phyloP scores from a whole-genome alignment of 2,888 invertebrate species.

The Drosophila helvetica region DNA sequence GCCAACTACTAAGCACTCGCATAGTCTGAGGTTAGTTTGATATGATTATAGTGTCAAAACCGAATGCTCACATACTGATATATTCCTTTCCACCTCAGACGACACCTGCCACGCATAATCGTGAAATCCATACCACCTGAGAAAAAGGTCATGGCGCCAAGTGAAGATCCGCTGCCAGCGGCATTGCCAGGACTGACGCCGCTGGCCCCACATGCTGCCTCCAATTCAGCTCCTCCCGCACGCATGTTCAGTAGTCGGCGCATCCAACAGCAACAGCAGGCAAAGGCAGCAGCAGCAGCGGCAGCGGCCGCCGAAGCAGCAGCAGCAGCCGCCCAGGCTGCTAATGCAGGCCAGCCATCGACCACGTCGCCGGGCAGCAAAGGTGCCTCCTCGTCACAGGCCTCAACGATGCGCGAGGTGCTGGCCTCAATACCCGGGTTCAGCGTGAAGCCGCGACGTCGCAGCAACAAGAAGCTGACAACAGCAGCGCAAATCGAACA shows the following conservation, averaged over 20 bases:
- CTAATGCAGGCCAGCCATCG: constrained; percentile 63
- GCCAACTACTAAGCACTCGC: constrained; percentile 88
- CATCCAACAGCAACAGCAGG: constrained; percentile 81
- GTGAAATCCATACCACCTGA: constrained; percentile 90
- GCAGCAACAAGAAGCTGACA: constrained; percentile 92
- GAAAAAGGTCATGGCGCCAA: constrained; percentile 68
- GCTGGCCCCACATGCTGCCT: neutral
- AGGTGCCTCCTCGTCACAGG: constrained; percentile 82
- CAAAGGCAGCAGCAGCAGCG: constrained; percentile 74
- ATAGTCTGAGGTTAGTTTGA: constrained; percentile 84
- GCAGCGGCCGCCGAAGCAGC: constrained; percentile 70
- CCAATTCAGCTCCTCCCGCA: constrained; percentile 53
- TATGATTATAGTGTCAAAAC: neutral
- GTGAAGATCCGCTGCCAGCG: constrained; percentile 49
- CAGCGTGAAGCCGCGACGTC: constrained; percentile 89
- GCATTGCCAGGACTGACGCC: constrained; percentile 24
- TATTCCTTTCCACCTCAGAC: constrained; percentile 67
- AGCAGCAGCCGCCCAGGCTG: constrained; percentile 66
- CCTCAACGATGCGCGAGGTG: constrained; percentile 95
- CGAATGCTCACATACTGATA: constrained; percentile 1
- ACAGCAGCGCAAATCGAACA: constrained; percentile 96
- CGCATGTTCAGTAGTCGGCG: constrained; percentile 79
- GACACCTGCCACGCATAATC: constrained; percentile 90
- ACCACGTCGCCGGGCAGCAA: constrained; percentile 58
- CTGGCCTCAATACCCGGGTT: constrained; percentile 95